Base-by-base conservation (phyloP, 2,113 vertebrate species). In the Lepus americanus region DNA sequence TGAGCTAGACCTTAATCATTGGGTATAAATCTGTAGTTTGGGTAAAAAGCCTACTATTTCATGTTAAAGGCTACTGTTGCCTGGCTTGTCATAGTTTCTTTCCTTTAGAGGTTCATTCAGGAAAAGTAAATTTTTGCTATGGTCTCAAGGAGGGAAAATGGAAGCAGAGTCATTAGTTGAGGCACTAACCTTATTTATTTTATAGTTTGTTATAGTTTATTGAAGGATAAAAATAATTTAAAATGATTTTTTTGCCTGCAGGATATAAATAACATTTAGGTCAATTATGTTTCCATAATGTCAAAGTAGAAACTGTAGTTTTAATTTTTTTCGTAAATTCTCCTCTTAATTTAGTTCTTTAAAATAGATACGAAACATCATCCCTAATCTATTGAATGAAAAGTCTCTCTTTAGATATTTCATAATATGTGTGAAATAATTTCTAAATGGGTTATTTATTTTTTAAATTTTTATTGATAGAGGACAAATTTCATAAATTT, bases 141-240 rank as follows among this genome's bases (percentile, higher is more conserved):
- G 39, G n/a, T 82, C 63, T n/a, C 69, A 12, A 63, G 69, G 53
- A 74, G 39, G 39, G 44, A 13, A 64, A 82, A 90, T 63, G 61
- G 55, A 90, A 90, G 31, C 61, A 81, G 36, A 19, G 53, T 80
- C 73, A 33, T 59, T 72, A 16, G 3, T 19, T 39, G 76, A 66
- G 61, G 49, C 51, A 76, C 16, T 44, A 59, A 59, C 17, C 55
- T 59, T 16, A 5, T 16, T 59, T 59, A 44, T 44, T 59, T 88
- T 90, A 89, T 9, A 89, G 17, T 25, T 90, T 94, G 9, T 0
- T 95, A 64, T 95, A 95, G 83, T 90, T 95, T 97, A 84, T 73
- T 96, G 44, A 66, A 44, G 51, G 3, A 29, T 88, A 94, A 78
- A 97, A 97, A 95, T 96, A 95, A 95, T 87, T 64, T 61, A 85